phyloP scores from a whole-genome alignment of 2,113 vertebrate species.

The Halcyon malimbica region DNA sequence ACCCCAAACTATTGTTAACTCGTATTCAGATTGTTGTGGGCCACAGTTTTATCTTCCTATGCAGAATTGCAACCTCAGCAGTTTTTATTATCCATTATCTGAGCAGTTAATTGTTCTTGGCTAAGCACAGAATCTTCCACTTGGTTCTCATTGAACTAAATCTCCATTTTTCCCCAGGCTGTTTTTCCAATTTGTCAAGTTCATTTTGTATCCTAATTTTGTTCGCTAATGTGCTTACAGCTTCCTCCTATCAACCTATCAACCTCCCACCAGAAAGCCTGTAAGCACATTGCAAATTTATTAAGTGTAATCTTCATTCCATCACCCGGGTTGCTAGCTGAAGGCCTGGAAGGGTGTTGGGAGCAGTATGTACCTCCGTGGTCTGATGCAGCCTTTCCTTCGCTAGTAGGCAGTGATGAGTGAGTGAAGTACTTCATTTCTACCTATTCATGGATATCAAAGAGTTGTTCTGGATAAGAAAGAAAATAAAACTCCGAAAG shows the following conservation, averaged over 20 bases:
- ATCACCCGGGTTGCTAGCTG: not conserved
- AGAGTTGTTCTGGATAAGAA: not conserved
- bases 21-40: not conserved
- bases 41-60: not conserved
- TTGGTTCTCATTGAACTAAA: conserved; percentile 33
- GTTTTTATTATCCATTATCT: conserved; percentile 3
- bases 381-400: not conserved
- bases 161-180: not conserved
- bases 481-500: not conserved
- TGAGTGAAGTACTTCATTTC: not conserved
- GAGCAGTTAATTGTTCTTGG: conserved; percentile 43
- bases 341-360: not conserved
- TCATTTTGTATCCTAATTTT: conserved; percentile 54
- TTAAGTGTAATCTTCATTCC: conserved; percentile 37
- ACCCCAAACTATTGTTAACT: not conserved
- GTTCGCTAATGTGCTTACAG: conserved; percentile 19
- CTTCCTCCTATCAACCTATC: conserved; percentile 26
- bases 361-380: not conserved
- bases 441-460: not conserved
- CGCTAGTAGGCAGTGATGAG: not conserved
- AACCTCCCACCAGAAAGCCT: conserved; percentile 12
- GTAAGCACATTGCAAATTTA: conserved; percentile 8
- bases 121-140: conserved; percentile 17
- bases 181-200: conserved; percentile 46
- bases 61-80: not conserved